phyloP scores from a whole-genome alignment of 2,888 invertebrate genomes.

The Caradrina kadenii region DNA sequence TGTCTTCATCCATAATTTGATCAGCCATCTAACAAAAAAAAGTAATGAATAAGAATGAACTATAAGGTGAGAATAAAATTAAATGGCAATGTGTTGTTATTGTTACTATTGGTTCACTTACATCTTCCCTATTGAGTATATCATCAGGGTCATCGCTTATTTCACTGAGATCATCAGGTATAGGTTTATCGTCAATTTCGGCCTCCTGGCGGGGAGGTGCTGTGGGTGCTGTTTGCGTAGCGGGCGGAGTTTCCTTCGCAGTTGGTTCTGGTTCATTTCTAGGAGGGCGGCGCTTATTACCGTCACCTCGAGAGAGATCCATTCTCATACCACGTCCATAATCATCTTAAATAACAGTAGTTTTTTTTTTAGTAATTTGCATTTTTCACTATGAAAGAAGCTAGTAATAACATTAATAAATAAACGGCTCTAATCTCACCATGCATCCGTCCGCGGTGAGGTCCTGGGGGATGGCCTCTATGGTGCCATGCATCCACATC shows the following conservation, averaged over 20 bases:
- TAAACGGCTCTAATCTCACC: conserved; percentile 68
- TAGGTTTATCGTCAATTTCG: conserved; percentile 87
- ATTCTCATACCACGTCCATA: conserved; percentile 85
- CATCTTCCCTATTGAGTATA: conserved; percentile 95
- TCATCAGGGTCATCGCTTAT: conserved; percentile 97
- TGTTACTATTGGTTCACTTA: conserved; percentile 67
- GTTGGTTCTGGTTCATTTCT: conserved; percentile 80
- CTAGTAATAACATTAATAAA: neutral
- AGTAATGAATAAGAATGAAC: neutral
- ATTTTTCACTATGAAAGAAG: neutral
- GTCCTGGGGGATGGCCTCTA: conserved; percentile 84
- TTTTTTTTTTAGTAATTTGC: neutral
- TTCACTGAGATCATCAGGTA: conserved; percentile 95
- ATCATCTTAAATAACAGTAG: conserved; percentile 74
- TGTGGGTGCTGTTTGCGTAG: conserved; percentile 77
- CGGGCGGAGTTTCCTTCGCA: conserved; percentile 77
- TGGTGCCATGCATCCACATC: conserved; percentile 88
- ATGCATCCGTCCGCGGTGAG: conserved; percentile 88
- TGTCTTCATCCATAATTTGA: conserved; percentile 84
- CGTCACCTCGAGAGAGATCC: conserved; percentile 78
- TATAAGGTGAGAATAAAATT: neutral
- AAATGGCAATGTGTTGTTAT: neutral
- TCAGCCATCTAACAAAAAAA: conserved; percentile 79
- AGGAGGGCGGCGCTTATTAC: conserved; percentile 81
- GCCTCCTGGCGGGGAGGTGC: conserved; percentile 77